A percentile compares a stretch with the other conserved stretches of the same genome.
phyloP scores from a whole-genome alignment of 2,797 vertebrate species.

The Labroides dimidiatus region DNA sequence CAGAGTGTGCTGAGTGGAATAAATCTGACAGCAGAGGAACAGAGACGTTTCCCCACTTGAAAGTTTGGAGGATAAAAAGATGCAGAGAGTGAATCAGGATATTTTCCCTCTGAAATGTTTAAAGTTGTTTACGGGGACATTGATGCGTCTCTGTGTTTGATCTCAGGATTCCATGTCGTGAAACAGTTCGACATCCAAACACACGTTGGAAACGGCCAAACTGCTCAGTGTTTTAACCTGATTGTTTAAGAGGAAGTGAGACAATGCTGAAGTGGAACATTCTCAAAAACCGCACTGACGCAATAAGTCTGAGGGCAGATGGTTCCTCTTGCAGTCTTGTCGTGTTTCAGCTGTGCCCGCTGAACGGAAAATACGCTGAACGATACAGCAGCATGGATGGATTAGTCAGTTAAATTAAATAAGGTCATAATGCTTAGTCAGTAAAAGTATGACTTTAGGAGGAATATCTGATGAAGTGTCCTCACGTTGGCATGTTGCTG shows the following conservation, averaged over 20 bases:
- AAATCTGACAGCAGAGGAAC: constrained; percentile 58
- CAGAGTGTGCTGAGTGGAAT: constrained; percentile 39
- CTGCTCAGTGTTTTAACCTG: constrained; percentile 21
- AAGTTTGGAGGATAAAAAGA: constrained; percentile 56
- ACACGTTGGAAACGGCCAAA: constrained; percentile 43
- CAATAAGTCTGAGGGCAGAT: constrained; percentile 34
- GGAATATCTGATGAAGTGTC: constrained; percentile 65
- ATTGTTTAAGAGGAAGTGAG: constrained; percentile 51
- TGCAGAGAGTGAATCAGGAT: constrained; percentile 41
- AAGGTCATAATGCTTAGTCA: constrained; percentile 69
- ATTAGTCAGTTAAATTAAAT: constrained; percentile 69
- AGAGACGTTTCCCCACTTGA: constrained; percentile 40
- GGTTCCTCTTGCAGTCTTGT: constrained; percentile 38
- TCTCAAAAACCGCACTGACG: constrained; percentile 59
- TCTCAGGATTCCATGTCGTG: not conserved
- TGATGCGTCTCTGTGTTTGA: constrained; percentile 42
- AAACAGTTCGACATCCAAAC: not conserved
- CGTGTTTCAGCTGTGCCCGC: constrained; percentile 43
- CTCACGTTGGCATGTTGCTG: constrained; percentile 60
- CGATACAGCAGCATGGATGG: constrained; percentile 49
- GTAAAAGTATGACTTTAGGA: constrained; percentile 61
- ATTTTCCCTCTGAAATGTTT: constrained; percentile 33
- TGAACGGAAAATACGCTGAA: constrained; percentile 61
- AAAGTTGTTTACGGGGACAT: constrained; percentile 52
- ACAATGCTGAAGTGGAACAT: constrained; percentile 37